Percentiles rank a stretch among this genome's conserved stretches.
phyloP scores from a whole-genome alignment of 2,797 vertebrate species.

The Acrossocheilus fasciatus region DNA sequence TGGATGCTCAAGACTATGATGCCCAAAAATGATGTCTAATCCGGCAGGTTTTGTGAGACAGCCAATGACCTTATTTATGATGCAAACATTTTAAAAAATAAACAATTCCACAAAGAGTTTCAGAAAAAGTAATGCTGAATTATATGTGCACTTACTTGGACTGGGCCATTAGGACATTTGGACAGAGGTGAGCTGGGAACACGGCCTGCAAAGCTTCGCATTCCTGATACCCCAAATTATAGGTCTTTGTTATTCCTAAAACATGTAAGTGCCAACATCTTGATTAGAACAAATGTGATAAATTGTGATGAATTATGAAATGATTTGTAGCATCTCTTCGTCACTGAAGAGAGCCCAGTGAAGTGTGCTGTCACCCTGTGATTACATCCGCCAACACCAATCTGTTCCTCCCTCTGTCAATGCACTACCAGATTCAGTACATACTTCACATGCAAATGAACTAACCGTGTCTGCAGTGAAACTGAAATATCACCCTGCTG shows the following conservation, averaged over 20 bases:
- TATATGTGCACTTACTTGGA: constrained; percentile 81
- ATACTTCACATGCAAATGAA: constrained; percentile 25
- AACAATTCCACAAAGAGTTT: background rate
- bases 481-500: constrained; percentile 82
- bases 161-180: constrained; percentile 85
- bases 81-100: background rate
- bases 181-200: constrained; percentile 85
- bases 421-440: background rate
- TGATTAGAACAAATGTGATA: constrained; percentile 15
- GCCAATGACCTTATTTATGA: background rate
- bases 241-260: constrained; percentile 92
- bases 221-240: constrained; percentile 88
- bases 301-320: constrained; percentile 10
- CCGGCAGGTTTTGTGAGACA: background rate
- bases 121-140: background rate
- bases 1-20: background rate
- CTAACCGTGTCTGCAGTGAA: constrained; percentile 92
- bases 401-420: constrained; percentile 1
- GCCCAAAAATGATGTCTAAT: background rate
- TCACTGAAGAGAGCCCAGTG: constrained; percentile 6
- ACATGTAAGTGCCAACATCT: background rate
- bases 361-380: constrained; percentile 11
- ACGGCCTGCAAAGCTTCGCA: constrained; percentile 88
- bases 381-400: constrained; percentile 24
- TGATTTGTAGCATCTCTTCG: constrained; percentile 15